Evolutionary conservation across 2,888 invertebrate species (phyloP), one percentile per base, ranked within the genome.

Genomic region (Galeruca laticollis): DNA sequence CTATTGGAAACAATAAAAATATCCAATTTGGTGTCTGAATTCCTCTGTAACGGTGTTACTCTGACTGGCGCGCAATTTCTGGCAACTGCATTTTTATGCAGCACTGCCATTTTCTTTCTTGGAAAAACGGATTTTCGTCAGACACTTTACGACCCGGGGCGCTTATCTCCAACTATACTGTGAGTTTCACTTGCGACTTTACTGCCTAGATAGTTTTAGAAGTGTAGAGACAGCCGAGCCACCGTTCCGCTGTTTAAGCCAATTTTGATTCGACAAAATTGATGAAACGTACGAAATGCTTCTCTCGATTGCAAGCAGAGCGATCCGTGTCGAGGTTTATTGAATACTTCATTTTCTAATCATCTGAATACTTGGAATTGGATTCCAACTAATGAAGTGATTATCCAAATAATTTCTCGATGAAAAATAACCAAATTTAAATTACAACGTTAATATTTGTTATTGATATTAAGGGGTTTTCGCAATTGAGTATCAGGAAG

Each of bases 61-160:
- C 63, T 60, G 51, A 54, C 67, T 54, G 60, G 49, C 62, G 63
- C 61, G 71, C 68, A 71, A 71, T 71, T 71, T 71, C 71, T 71
- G 71, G 71, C 68, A 71, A 71, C 63, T 71, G 71, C 71, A 68
- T 59, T 71, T 71, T 71, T 68, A 71, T 71, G 71, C 71, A 71
- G 60, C 60, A 59, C 63, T 63, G 70, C 70, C 67, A 64, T 70
- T 70, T 59, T 67, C 60, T 67, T 62, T 40, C 37, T 60, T 26
- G 62, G 66, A 47, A 51, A 60, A 66, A 66, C 68, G 62, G 66
- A 35, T 35, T 60, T 62, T 64, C 71, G 71, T 71, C 71, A 71
- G 71, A 71, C 71, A 71, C 71, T 71, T 71, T 71, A 71, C 68
- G 71, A 71, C 68, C 63, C 56, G 64, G 63, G 63, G 64, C 63